Evolutionary conservation across 2,113 vertebrate genomes (phyloP).

Genomic region (Nansenia antarctica): DNA sequence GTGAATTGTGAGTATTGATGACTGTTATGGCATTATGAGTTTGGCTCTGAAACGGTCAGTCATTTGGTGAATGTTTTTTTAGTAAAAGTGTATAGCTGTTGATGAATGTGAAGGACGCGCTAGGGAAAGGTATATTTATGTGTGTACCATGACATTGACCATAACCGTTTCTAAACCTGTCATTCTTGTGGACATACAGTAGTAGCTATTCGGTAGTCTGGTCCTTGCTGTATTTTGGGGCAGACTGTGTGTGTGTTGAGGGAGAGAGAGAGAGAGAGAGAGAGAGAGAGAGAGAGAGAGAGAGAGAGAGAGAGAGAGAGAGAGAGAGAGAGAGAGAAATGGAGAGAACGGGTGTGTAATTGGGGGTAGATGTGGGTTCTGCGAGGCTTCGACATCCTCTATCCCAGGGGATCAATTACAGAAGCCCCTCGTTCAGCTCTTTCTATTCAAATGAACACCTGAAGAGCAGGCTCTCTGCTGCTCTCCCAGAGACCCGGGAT

Average conservation of each 20-base stretch:
- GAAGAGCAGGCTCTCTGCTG: conserved; percentile 82
- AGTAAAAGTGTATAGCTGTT: no score
- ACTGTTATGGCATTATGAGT: neutral
- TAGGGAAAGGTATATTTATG: no score
- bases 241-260: neutral
- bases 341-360: conserved; percentile 62
- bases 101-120: no score
- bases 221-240: neutral
- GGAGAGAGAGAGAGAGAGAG: no score
- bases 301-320: no score
- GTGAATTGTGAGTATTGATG: neutral
- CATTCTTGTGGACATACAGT: no score
- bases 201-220: neutral
- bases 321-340: no score
- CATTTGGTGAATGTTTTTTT: neutral
- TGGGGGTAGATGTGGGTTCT: conserved; percentile 83
- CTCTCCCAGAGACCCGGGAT: conserved; percentile 85
- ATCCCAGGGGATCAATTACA: conserved; percentile 91
- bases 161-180: no score
- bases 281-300: no score
- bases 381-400: conserved; percentile 79
- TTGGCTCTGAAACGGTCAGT: neutral
- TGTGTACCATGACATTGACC: no score
- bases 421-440: conserved; percentile 89
- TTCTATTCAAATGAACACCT: conserved; percentile 94